These are phyloP conservation scores for Lysandra coridon DNA, from an alignment of 2,888 invertebrate species.

Conservation along the genomic window DNA sequence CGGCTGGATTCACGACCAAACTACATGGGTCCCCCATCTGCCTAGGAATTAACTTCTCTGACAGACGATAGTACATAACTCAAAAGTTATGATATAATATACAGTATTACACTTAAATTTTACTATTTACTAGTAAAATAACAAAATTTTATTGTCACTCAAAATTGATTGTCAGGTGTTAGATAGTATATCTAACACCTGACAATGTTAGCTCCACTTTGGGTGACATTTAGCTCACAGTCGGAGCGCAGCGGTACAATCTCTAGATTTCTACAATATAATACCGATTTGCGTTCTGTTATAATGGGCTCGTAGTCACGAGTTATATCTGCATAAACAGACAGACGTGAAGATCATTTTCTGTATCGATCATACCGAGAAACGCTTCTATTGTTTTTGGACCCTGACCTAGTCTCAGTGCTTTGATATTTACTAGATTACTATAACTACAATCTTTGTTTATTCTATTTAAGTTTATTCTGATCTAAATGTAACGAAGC, in stretches of 20 bases:
- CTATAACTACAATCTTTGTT: neutral
- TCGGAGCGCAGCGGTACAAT: neutral
- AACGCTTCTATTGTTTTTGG: slow-evolving; percentile 18
- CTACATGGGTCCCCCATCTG: too few relatives aligned
- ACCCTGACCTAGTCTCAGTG: slow-evolving; percentile 6
- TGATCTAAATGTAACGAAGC: neutral
- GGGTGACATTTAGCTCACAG: slow-evolving; percentile 10
- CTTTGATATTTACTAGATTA: neutral
- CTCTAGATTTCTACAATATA: slow-evolving; percentile 27
- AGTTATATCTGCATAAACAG: slow-evolving; percentile 43
- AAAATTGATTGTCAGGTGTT: too few relatives aligned
- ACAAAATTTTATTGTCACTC: too few relatives aligned
- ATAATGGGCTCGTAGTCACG: slow-evolving; percentile 41
- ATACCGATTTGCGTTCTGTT: slow-evolving; percentile 33
- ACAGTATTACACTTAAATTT: too few relatives aligned
- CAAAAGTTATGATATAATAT: too few relatives aligned
- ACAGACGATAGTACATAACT: too few relatives aligned
- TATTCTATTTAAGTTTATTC: neutral
- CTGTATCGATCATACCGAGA: slow-evolving; percentile 38
- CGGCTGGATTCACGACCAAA: too few relatives aligned
- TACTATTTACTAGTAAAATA: too few relatives aligned
- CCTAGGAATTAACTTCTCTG: too few relatives aligned
- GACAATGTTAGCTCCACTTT: neutral
- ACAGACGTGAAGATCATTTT: slow-evolving; percentile 38
- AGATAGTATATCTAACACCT: neutral